Conservation (phyloP, 2,113 vertebrate species). For the Leptobrachium ailaonicum region DNA sequence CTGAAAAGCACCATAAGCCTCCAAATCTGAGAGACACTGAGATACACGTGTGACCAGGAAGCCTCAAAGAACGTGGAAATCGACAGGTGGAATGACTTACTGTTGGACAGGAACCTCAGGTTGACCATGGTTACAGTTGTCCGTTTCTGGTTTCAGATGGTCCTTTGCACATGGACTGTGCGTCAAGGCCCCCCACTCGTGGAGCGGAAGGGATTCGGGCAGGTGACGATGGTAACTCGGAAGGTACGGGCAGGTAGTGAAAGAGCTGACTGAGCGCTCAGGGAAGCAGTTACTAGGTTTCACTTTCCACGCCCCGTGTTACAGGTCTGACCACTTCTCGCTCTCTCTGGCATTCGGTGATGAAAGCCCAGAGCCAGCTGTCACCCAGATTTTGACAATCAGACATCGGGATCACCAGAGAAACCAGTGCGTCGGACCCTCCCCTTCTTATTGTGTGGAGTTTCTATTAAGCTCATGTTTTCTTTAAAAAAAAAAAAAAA, state of each 20-base stretch:
- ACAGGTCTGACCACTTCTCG: background rate
- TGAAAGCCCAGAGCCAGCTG: background rate
- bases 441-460: too few species aligned
- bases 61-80: too few species aligned
- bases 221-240: background rate
- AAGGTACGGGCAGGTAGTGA: background rate
- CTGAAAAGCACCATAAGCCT: too few species aligned
- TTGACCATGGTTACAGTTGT: constrained; percentile 1
- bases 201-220: background rate
- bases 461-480: too few species aligned
- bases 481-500: too few species aligned
- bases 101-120: constrained; percentile 32
- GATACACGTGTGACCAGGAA: too few species aligned
- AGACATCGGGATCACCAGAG: background rate
- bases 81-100: constrained; percentile 5
- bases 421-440: background rate
- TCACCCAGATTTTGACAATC: background rate
- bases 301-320: background rate
- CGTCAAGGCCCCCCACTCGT: background rate
- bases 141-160: background rate
- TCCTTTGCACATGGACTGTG: too few species aligned
- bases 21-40: too few species aligned
- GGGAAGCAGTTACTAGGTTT: background rate
- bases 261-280: constrained; percentile 9
- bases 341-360: background rate